Evolutionary conservation across 2,888 invertebrate genomes (phyloP), one percentile per base, ranked within the genome.

Genomic region (Lycocerus yunnanus): DNA sequence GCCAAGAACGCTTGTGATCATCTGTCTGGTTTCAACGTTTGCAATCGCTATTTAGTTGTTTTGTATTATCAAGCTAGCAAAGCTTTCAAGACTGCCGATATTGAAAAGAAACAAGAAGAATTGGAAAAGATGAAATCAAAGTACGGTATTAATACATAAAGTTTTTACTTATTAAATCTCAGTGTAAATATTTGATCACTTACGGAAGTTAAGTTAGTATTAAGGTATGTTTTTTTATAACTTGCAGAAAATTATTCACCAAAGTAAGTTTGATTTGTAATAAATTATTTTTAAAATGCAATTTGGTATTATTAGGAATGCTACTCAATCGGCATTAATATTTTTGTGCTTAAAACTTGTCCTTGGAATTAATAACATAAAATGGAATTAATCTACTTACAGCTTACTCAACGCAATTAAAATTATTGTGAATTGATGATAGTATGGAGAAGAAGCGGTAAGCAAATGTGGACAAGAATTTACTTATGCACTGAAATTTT

Each of bases 1-100:
- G 99, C 99, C 0, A 99, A 99, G 88, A 99, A 99, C 89, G 99
- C 99, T 3, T 99, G 99, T 88, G 99, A 99, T 87, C 99, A 99
- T 88, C 89, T 99, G 71, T 98, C 98, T 71, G 99, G 99, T 9
- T 99, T 99, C 87, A 99, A 99, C 87, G 99, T 99, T 24, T 99
- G 99, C 86, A 99, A 99, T 87, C 91, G 99, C 82, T 99, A 99
- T 86, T 90, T 99, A 43, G 99, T 99, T n/a, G 99, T 99, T 1
- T 89, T 99, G 8, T 99, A 99, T 87, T 99, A 99, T 87, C 98
- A 99, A 88, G 94, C 96, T 27, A 96, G 95, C 84, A 97, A 97
- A 88, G 97, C 97, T 67, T 98, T 98, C 87, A 98, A 98, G 88
- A 94, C 97, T 80, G 92, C 97, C 78, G 98, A 98, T 87, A 92